Evolutionary conservation across 2,113 vertebrate genomes (phyloP), one percentile per base, ranked within the genome.

Genomic region (Aythya baeri): DNA sequence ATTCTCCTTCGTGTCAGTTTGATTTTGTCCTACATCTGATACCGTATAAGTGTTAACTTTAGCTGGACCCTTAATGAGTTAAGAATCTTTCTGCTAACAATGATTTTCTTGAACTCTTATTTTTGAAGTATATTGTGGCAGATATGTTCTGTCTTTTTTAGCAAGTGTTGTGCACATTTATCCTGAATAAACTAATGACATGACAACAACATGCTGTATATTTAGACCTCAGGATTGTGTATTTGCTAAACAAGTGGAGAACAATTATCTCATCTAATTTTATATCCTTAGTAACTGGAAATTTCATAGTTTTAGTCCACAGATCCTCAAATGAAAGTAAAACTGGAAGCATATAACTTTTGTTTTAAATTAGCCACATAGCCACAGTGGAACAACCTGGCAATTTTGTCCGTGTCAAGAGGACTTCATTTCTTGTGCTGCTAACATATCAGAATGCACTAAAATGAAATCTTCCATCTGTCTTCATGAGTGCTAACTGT

Each of bases 401-500:
- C 84, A 32, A 90, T 89, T 75, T 91, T 94, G 26, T 49, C 54
- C 74, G 50, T 41, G 77, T 77, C 84, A 34, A 79, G 85, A 93
- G 23, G 41, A 93, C 71, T 3, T 78, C 50, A 2, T 57, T 93
- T 77, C 44, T 61, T 88, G 23, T 36, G 27, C 62, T 84, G 54
- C 34, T 21, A 8, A 75, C 88, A 4, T 77, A 75, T 62, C 34
- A 92, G 89, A 91, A 93, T 38, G 50, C 36, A 89, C 87, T 73
- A 67, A 91, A 62, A 87, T 46, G 5, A 86, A 89, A 88, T 96
- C 67, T 96, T 54, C 79, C 65, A 65, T 68, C 46, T 93, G 76
- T 70, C 58, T 91, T 95, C 80, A 66, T 81, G 34, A 84, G 44
- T 63, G 73, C 18, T 86, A 92, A 96, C 89, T 82, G 27, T 44